Conservation (phyloP, 2,797 vertebrate genomes). For the Aphelocoma californica region DNA sequence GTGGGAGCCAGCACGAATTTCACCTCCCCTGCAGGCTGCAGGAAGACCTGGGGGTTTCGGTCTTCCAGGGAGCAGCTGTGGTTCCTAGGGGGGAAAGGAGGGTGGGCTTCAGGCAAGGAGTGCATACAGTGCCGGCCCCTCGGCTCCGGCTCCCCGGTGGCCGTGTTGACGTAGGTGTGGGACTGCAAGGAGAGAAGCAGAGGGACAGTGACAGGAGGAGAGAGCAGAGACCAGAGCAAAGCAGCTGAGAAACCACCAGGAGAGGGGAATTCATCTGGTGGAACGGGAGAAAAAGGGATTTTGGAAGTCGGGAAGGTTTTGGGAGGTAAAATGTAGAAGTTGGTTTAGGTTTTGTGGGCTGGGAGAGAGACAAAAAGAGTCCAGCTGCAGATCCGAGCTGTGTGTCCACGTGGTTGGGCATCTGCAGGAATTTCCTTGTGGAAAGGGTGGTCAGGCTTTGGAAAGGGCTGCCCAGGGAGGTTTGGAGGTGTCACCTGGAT, state of each 20-base stretch:
- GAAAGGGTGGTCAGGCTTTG: background rate
- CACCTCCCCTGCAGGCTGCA: slow-evolving; percentile 89
- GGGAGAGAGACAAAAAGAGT: background rate
- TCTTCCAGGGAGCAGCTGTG: slow-evolving; percentile 85
- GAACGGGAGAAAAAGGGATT: background rate
- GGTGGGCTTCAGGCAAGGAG: slow-evolving; percentile 88
- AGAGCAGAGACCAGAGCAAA: background rate
- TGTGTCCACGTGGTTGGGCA: background rate
- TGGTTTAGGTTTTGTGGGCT: background rate
- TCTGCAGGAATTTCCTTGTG: background rate
- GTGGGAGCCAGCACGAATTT: slow-evolving; percentile 93
- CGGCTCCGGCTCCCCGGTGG: slow-evolving; percentile 87
- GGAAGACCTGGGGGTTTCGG: slow-evolving; percentile 88
- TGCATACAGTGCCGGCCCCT: slow-evolving; percentile 90
- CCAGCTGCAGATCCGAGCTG: background rate
- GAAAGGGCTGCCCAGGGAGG: background rate
- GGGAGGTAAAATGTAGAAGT: background rate
- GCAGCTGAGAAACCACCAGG: background rate
- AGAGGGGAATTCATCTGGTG: background rate
- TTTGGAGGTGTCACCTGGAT: background rate
- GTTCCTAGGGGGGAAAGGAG: slow-evolving; percentile 80
- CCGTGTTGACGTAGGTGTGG: slow-evolving; percentile 97
- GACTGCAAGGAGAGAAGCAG: slow-evolving; percentile 79
- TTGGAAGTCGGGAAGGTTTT: background rate
- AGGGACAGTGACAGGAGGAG: slow-evolving; percentile 42